phyloP scores from a whole-genome alignment of 2,797 vertebrate species.

The Centroberyx gerrardi region DNA sequence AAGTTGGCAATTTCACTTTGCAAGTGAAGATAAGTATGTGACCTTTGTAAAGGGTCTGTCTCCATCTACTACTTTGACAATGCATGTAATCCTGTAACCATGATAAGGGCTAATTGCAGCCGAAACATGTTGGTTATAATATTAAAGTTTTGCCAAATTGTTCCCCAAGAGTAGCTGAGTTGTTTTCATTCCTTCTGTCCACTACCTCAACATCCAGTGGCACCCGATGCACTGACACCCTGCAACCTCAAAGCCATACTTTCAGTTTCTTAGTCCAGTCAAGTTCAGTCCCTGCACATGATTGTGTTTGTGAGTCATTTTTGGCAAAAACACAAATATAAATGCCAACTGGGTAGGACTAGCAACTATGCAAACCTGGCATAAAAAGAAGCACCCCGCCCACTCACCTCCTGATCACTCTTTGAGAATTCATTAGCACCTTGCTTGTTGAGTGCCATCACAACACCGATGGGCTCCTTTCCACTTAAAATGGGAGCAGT shows the following conservation, averaged over 20 bases:
- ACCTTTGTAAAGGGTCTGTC: constrained; percentile 9
- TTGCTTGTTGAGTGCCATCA: constrained; percentile 93
- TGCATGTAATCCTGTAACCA: too few relatives aligned
- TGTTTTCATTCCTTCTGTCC: neutral
- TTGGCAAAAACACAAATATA: neutral
- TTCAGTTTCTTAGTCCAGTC: neutral
- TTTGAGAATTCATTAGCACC: constrained; percentile 89
- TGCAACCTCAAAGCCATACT: neutral
- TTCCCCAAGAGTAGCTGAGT: too few relatives aligned
- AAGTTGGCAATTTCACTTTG: constrained; percentile 17
- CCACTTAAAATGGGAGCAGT: constrained; percentile 84
- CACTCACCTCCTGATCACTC: constrained; percentile 86
- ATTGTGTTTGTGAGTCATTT: neutral
- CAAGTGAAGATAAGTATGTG: constrained; percentile 1
- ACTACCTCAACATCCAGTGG: neutral
- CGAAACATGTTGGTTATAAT: too few relatives aligned
- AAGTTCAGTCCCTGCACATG: neutral
- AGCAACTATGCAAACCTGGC: neutral
- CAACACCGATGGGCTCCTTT: constrained; percentile 91
- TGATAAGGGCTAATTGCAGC: too few relatives aligned
- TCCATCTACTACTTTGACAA: neutral
- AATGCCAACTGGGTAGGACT: neutral
- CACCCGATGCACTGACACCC: neutral
- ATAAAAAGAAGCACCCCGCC: constrained; percentile 61
- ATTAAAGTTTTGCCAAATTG: too few relatives aligned